phyloP scores from a whole-genome alignment of 1,140 invertebrate species.

The Micrasema longulum region DNA sequence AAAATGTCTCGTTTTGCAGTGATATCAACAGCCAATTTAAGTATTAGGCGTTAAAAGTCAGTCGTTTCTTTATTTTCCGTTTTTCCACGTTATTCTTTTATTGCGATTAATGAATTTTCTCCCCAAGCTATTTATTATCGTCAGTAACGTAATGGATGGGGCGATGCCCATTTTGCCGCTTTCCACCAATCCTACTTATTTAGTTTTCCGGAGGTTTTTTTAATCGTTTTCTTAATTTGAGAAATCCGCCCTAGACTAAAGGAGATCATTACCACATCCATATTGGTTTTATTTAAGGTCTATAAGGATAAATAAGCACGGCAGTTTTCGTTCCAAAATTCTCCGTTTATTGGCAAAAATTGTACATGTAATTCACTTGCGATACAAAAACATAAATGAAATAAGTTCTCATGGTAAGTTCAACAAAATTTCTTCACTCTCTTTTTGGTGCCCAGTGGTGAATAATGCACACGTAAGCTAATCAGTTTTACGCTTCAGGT shows the following conservation, averaged over 20 bases:
- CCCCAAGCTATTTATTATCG: conserved; percentile 37
- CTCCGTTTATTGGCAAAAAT: too few relatives aligned
- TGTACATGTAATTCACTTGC: too few relatives aligned
- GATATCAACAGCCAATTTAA: conserved; percentile 8
- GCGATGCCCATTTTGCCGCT: conserved; percentile 19
- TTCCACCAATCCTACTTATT: conserved; percentile 2
- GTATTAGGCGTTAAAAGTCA: not conserved
- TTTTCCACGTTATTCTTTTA: conserved; percentile 34
- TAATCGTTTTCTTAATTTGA: conserved; percentile 15
- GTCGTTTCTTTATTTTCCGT: conserved; percentile 14
- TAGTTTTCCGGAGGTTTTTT: conserved; percentile 27
- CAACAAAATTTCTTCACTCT: too few relatives aligned
- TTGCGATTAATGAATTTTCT: conserved; percentile 40
- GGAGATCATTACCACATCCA: too few relatives aligned
- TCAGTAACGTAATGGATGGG: conserved; percentile 26
- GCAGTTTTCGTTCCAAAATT: too few relatives aligned
- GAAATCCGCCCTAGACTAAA: not conserved
- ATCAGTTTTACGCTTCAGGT: too few relatives aligned
- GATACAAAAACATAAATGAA: too few relatives aligned
- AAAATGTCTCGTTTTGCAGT: not conserved
- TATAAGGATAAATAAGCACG: too few relatives aligned
- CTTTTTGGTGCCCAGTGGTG: too few relatives aligned
- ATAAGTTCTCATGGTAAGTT: too few relatives aligned
- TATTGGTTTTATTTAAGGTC: too few relatives aligned
- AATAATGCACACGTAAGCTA: too few relatives aligned